These are phyloP conservation scores for Corvus cornix DNA, from an alignment of 2,113 vertebrate species.

Conservation along the genomic window DNA sequence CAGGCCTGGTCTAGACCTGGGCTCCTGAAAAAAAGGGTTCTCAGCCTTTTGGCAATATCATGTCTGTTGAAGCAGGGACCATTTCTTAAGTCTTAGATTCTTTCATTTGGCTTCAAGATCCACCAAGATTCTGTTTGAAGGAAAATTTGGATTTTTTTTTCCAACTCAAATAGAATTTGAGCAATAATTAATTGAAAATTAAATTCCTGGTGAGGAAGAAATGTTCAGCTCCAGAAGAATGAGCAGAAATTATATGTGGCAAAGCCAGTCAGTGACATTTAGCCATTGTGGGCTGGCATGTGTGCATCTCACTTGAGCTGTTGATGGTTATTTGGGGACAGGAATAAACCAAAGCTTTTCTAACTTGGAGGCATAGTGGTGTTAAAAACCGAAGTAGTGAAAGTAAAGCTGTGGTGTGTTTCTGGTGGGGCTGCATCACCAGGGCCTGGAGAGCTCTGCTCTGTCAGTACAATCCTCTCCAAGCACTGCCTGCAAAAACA, in stretches of 20 bases:
- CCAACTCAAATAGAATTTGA: neutral
- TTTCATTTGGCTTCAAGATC: neutral
- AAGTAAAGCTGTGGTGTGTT: neutral
- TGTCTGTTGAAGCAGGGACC: neutral
- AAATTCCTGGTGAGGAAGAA: neutral
- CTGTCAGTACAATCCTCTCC: fast-evolving
- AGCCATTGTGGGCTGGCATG: neutral
- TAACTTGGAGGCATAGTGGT: neutral
- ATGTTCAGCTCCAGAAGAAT: neutral
- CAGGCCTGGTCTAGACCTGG: neutral
- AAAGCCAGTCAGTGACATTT: neutral
- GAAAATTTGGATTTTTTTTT: neutral
- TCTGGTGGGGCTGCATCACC: neutral
- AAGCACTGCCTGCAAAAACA: neutral
- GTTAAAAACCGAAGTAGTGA: neutral
- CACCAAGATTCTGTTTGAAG: neutral
- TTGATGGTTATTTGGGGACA: neutral
- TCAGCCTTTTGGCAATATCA: neutral
- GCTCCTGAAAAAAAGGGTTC: neutral
- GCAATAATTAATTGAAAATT: neutral
- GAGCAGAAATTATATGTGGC: neutral
- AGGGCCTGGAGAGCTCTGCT: neutral
- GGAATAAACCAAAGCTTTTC: neutral
- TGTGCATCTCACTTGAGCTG: neutral
- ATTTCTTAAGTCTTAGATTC: neutral